Percentiles rank a stretch among this genome's conserved stretches.
Conservation (phyloP, 2,888 invertebrate species). For the Nycteola revayana region DNA sequence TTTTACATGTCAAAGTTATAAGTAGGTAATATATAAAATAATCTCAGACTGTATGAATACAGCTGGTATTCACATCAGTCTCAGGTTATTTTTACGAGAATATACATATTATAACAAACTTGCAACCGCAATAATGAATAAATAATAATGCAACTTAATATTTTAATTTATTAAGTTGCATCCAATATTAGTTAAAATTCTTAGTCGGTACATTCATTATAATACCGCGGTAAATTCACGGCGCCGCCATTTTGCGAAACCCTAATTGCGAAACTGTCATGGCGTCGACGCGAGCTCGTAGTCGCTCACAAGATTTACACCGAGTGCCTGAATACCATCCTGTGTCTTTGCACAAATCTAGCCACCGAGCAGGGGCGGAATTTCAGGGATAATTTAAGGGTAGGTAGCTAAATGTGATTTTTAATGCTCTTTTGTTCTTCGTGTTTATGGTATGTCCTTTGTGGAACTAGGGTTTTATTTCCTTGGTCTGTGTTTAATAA, state of each 20-base stretch:
- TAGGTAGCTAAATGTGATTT: no score
- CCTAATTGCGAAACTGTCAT: slow-evolving; percentile 59
- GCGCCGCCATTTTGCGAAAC: slow-evolving; percentile 46
- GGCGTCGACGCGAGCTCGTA: slow-evolving; percentile 47
- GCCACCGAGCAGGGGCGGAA: slow-evolving; percentile 26
- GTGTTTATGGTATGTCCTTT: slow-evolving; percentile 3
- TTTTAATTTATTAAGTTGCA: slow-evolving; percentile 6
- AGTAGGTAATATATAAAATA: no score
- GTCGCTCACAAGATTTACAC: slow-evolving; percentile 52
- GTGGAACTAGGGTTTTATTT: no score
- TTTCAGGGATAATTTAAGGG: slow-evolving; percentile 30
- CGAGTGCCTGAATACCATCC: slow-evolving; percentile 48
- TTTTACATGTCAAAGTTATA: no score
- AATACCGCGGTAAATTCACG: slow-evolving; percentile 32
- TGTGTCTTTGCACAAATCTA: slow-evolving; percentile 46
- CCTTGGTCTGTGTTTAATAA: no score
- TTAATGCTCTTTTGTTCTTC: slow-evolving; percentile 15
- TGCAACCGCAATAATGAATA: no score
- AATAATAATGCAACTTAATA: neutral
- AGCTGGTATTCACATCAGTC: no score
- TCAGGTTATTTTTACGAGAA: no score
- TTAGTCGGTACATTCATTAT: slow-evolving; percentile 29
- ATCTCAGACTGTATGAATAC: no score
- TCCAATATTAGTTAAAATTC: slow-evolving; percentile 28
- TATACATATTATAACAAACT: no score